Evolutionary conservation across 1,140 invertebrate species (phyloP), one percentile per base, ranked within the genome.

Genomic region (Drosophila setifemur): DNA sequence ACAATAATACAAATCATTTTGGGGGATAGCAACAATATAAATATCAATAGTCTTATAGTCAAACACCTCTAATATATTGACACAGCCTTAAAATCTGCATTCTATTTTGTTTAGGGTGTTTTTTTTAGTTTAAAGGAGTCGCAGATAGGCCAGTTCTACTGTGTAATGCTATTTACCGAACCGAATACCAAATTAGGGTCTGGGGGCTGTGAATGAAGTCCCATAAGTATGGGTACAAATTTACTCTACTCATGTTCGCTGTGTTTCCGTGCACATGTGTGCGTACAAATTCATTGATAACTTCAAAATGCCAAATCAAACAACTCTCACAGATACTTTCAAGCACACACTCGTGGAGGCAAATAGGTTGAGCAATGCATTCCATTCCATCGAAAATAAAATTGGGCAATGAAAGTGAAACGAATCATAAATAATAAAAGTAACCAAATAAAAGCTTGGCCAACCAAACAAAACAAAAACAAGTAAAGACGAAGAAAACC

Each of bases 271-370:
- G 23, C 33, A 5, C 25, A 31, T 26, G 12, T 48, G 40, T 39
- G 35, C 60, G 50, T 35, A 69, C 45, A 66, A 81, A 61, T 81
- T 81, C 76, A 81, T 81, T 81, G 76, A 81, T 81, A 81, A 81
- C 58, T 81, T 81, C 28, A 39, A 70, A 71, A 71, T 49, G 44
- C 52, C 39, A 73, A 81, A 81, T 67, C 58, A 81, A 81, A 67
- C 69, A 72, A 72, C 39, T 28, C 52, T 9, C 35, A 37, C 43
- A 67, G 4, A 31, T 21, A 55, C 37, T 18, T 2, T 8, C 33
- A 64, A 25, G 40, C 18, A 39, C 37, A 39, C 23, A 23, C 33
- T 4, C 9, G 9, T 7, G 6, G 0, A 28, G 18, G 26, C 11
- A 45, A 16, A 50, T 33, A 26, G 11, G 26, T 68, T 78, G 61